Conservation (phyloP, 2,888 invertebrate species). For the Drosophila villosipedis region DNA sequence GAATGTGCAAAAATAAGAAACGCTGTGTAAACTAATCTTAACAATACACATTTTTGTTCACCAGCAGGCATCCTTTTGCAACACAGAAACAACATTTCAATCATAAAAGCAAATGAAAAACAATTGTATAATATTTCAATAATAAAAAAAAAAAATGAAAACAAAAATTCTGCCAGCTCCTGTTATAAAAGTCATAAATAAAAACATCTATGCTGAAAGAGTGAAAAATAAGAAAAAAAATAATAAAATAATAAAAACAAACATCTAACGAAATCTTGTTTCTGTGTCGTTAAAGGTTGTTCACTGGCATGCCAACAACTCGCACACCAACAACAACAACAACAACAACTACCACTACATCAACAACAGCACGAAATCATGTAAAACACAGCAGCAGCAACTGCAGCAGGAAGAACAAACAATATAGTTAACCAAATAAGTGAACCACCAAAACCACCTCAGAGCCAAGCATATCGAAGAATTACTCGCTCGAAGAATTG, state of each 20-base stretch:
- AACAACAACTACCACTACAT: conserved; percentile 42
- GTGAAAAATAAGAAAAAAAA: conserved; percentile 28
- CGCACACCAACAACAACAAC: conserved; percentile 67
- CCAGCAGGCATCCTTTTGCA: conserved; percentile 84
- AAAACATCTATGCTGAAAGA: conserved; percentile 31
- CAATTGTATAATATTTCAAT: conserved; percentile 35
- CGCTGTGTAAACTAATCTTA: conserved; percentile 61
- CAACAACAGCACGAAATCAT: conserved; percentile 60
- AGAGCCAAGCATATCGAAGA: conserved; percentile 24
- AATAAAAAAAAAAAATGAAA: conserved; percentile 33
- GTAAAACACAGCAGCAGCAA: conserved; percentile 43
- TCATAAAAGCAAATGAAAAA: conserved; percentile 82
- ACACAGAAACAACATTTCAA: conserved; percentile 86
- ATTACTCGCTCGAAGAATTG: conserved; percentile 12
- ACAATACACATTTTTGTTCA: conserved; percentile 72
- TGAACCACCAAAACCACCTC: conserved; percentile 42
- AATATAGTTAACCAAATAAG: conserved; percentile 34
- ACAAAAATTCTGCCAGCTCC: not conserved
- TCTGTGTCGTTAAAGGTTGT: conserved; percentile 88
- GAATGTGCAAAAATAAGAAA: conserved; percentile 32
- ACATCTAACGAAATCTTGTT: conserved; percentile 86
- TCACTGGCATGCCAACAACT: conserved; percentile 84
- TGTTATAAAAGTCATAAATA: conserved; percentile 22
- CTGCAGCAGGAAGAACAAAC: conserved; percentile 24
- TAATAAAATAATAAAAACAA: conserved; percentile 44